Percentiles rank a stretch among this genome's conserved stretches.
Conservation (phyloP, 1,140 invertebrate species). For the Coenobita brevimanus region DNA sequence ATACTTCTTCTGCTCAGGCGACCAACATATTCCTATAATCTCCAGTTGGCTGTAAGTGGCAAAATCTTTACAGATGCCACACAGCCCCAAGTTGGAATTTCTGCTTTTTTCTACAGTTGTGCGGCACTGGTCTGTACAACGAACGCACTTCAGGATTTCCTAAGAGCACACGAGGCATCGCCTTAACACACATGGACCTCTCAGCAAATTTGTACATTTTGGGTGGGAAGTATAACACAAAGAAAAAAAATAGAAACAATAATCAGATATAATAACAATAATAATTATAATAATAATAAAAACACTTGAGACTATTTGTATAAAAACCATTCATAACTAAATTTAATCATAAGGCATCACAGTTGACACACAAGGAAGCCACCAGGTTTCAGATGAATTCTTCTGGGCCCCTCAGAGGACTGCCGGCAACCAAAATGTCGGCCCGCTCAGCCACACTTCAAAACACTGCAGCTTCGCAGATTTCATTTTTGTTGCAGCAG, state of each 20-base stretch:
- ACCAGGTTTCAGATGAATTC: conserved; percentile 5
- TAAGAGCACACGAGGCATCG: conserved; percentile 61
- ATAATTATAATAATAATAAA: conserved; percentile 33
- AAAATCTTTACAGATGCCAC: not conserved
- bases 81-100: conserved; percentile 18
- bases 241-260: too few relatives aligned
- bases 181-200: conserved; percentile 62
- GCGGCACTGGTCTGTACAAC: not conserved
- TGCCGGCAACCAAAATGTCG: too few relatives aligned
- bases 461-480: too few relatives aligned
- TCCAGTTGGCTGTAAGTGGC: conserved; percentile 7
- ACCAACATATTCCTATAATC: conserved; percentile 12
- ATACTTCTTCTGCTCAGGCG: conserved; percentile 8
- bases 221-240: not conserved
- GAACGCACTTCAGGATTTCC: conserved; percentile 37
- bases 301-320: conserved; percentile 53
- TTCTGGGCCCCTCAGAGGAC: too few relatives aligned
- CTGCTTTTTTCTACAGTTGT: conserved; percentile 16
- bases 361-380: conserved; percentile 57
- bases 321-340: conserved; percentile 51
- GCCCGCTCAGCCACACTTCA: too few relatives aligned
- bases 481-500: too few relatives aligned
- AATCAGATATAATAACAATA: conserved; percentile 24
- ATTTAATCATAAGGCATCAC: conserved; percentile 66
- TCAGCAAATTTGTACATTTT: conserved; percentile 65